Percentiles rank a stretch among this genome's conserved stretches.
Conservation (phyloP, 2,113 vertebrate genomes). For the Eupsittula cactorum region DNA sequence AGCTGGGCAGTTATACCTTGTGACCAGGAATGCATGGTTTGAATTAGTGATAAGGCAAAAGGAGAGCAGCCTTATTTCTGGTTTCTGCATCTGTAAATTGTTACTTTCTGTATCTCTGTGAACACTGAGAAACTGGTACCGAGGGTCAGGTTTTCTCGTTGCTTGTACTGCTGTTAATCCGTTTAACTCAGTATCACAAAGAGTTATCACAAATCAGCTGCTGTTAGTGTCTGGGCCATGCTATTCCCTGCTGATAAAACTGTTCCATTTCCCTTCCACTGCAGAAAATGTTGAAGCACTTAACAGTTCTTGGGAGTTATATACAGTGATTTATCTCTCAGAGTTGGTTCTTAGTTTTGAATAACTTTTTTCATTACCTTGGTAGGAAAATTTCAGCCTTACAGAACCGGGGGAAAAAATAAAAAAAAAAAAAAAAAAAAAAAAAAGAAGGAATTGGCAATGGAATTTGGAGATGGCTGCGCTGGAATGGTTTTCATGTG, state of each 20-base stretch:
- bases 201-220: not conserved
- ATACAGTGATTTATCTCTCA: not conserved
- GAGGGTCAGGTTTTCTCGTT: not conserved
- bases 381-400: not conserved
- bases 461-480: not conserved
- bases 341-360: not conserved
- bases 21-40: not conserved
- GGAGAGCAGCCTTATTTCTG: not conserved
- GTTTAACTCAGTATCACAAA: not conserved
- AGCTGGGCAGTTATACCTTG: not conserved
- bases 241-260: not conserved
- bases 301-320: not conserved
- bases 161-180: not conserved
- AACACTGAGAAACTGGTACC: not conserved
- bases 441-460: not conserved
- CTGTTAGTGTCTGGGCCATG: not conserved
- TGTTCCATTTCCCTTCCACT: not conserved
- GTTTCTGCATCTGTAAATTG: not conserved
- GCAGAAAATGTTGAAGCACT: not conserved
- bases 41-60: not conserved
- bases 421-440: not conserved
- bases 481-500: not conserved
- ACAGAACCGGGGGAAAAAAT: not conserved
- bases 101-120: not conserved
- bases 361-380: not conserved